phyloP scores from a whole-genome alignment of 64 coral and sea anemone genomes.

The Pocillopora verrucosa region DNA sequence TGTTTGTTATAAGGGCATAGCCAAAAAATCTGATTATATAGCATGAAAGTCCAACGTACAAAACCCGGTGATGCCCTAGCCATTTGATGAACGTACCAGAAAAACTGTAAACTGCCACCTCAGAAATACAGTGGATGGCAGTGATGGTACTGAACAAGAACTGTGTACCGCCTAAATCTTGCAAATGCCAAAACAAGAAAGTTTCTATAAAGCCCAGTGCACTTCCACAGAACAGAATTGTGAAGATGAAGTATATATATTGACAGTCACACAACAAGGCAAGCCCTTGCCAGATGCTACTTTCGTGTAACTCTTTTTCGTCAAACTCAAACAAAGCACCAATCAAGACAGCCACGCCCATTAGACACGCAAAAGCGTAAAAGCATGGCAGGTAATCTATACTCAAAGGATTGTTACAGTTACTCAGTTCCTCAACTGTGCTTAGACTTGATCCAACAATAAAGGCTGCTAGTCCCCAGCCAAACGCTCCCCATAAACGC shows the following conservation, averaged over 20 bases:
- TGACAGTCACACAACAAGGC: constrained; percentile 32
- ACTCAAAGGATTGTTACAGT: constrained; percentile 74
- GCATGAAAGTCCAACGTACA: constrained; percentile 69
- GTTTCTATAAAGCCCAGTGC: constrained; percentile 78
- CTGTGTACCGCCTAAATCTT: constrained; percentile 90
- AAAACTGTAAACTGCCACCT: constrained; percentile 55
- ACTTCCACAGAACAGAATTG: constrained; percentile 71
- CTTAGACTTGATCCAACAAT: constrained; percentile 70
- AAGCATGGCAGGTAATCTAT: constrained; percentile 93
- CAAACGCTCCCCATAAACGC: constrained; percentile 87
- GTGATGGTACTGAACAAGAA: constrained; percentile 84
- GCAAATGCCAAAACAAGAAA: constrained; percentile 87
- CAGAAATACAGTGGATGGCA: constrained; percentile 74
- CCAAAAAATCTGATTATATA: constrained; percentile 74
- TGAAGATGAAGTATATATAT: constrained; percentile 76
- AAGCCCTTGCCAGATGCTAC: constrained; percentile 48
- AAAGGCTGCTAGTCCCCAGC: constrained; percentile 82
- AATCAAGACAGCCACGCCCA: constrained; percentile 68
- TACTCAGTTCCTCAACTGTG: constrained; percentile 56
- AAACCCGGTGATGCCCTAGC: constrained; percentile 69
- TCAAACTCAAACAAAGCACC: constrained; percentile 81
- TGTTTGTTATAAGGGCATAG: constrained; percentile 79
- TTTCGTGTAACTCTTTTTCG: constrained; percentile 37
- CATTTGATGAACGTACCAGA: constrained; percentile 63
- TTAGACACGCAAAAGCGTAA: constrained; percentile 77